Evolutionary conservation across 2,797 vertebrate genomes (phyloP).

Genomic region (Helicolenus hilgendorfi): DNA sequence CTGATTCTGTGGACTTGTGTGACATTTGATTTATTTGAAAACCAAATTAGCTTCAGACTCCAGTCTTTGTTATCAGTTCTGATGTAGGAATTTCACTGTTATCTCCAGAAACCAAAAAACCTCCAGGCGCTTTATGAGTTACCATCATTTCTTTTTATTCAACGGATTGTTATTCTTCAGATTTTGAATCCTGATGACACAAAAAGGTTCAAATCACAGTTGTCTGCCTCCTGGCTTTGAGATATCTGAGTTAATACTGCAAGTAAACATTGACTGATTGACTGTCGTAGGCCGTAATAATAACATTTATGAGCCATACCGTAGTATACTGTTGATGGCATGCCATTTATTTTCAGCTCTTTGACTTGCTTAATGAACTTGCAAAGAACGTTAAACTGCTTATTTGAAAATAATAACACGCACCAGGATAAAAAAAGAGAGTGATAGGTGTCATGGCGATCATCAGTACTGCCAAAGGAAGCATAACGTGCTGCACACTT

Average conservation of each 20-base stretch:
- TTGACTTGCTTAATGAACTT: slow-evolving; percentile 60
- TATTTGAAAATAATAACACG: slow-evolving; percentile 55
- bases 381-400: slow-evolving; percentile 33
- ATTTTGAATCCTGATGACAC: background rate
- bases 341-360: slow-evolving; percentile 47
- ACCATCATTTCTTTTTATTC: background rate
- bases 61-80: background rate
- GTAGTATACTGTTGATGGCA: background rate
- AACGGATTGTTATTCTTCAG: background rate
- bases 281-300: background rate
- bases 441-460: slow-evolving; percentile 55
- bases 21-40: background rate
- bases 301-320: slow-evolving; percentile 43
- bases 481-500: slow-evolving; percentile 52
- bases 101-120: background rate
- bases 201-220: background rate
- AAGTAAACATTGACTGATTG: slow-evolving; percentile 9
- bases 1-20: background rate
- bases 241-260: background rate
- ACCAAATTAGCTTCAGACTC: background rate
- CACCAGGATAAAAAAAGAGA: slow-evolving; percentile 12
- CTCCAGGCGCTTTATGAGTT: background rate
- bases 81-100: background rate
- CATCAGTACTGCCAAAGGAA: slow-evolving; percentile 57
- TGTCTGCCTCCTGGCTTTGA: background rate